phyloP scores from a whole-genome alignment of 2,888 invertebrate genomes.

The Stenichneumon culpator region DNA sequence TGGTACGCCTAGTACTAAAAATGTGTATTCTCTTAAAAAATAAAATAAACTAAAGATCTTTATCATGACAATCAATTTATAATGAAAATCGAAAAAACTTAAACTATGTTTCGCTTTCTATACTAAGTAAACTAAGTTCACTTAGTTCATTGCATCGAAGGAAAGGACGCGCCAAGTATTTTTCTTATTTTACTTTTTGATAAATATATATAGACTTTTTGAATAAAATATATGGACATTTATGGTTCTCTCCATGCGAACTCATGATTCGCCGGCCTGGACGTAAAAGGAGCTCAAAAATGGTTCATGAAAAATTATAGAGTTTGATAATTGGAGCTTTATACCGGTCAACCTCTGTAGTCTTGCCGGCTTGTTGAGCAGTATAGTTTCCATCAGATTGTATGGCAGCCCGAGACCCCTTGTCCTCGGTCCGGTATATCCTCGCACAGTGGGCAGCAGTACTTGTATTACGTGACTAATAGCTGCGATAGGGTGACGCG shows the following conservation, averaged over 20 bases:
- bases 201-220: no score
- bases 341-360: neutral
- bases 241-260: no score
- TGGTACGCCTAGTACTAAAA: no score
- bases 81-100: neutral
- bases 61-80: neutral
- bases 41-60: neutral
- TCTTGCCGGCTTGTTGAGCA: conserved; percentile 35
- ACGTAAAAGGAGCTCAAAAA: no score
- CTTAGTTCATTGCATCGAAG: no score
- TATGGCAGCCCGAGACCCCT: conserved; percentile 23
- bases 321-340: neutral
- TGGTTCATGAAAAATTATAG: neutral
- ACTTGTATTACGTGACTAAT: conserved; percentile 58
- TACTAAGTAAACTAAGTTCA: no score
- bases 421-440: conserved; percentile 25
- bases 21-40: no score
- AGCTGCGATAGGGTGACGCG: conserved; percentile 49
- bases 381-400: conserved; percentile 1
- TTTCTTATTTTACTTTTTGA: no score
- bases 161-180: no score
- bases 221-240: no score
- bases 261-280: no score
- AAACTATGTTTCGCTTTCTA: no score
- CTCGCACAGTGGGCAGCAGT: conserved; percentile 10